Conservation (phyloP, 2,113 vertebrate species). For the Cygnus atratus region DNA sequence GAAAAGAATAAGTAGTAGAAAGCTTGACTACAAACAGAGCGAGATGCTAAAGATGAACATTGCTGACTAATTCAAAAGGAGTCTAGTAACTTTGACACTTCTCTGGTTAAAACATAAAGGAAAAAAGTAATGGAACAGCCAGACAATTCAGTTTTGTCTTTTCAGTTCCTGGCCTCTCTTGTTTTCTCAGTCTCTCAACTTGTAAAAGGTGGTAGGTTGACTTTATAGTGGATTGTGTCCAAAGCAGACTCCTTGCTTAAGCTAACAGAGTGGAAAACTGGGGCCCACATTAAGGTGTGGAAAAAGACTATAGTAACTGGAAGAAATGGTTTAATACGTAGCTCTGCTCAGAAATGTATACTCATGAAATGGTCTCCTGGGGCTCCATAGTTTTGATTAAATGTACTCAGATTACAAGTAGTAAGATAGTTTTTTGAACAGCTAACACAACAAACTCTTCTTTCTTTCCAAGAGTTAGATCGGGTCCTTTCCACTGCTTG, state of each 20-base stretch:
- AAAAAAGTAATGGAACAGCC: background rate
- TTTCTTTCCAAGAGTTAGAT: background rate
- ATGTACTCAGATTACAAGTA: background rate
- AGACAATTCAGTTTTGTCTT: constrained; percentile 3
- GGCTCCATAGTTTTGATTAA: background rate
- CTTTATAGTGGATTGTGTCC: constrained; percentile 37
- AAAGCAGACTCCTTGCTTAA: constrained; percentile 47
- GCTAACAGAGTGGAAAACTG: constrained; percentile 37
- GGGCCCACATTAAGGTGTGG: background rate
- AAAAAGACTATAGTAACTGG: constrained; percentile 19
- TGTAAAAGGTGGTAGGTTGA: background rate
- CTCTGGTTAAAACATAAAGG: constrained; percentile 37
- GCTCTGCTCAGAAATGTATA: background rate
- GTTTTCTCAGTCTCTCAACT: constrained; percentile 5
- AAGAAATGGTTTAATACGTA: constrained; percentile 9
- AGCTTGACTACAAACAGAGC: background rate
- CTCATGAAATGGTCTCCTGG: background rate
- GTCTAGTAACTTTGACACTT: constrained; percentile 1
- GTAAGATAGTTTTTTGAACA: background rate
- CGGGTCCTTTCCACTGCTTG: background rate
- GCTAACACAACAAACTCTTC: background rate
- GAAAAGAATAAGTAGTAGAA: background rate
- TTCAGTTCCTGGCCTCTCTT: background rate
- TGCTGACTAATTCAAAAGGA: constrained; percentile 19
- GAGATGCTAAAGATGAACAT: constrained; percentile 11